Percentiles rank a stretch among this genome's conserved stretches.
Conservation (phyloP, 2,888 invertebrate genomes). For the Eupithecia subfuscata region DNA sequence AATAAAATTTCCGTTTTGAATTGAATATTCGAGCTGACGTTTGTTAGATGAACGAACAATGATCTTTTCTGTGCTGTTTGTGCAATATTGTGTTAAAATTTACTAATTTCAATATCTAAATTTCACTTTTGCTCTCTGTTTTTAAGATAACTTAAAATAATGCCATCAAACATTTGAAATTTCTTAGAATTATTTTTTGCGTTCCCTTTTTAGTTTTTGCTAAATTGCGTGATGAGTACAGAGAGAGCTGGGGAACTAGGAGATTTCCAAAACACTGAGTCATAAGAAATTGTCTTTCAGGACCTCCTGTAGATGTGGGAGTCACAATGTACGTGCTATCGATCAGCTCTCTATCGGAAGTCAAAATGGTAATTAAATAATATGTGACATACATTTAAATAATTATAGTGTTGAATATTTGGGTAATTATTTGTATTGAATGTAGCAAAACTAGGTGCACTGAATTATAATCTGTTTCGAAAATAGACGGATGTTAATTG, state of each 20-base stretch:
- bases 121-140: background rate
- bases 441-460: background rate
- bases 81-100: background rate
- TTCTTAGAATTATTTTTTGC: background rate
- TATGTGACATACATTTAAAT: background rate
- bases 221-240: background rate
- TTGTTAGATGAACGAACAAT: background rate
- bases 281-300: slow-evolving; percentile 68
- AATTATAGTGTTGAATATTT: background rate
- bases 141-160: background rate
- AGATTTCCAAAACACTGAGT: background rate
- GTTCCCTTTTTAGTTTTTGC: background rate
- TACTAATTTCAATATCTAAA: background rate
- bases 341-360: slow-evolving; percentile 90
- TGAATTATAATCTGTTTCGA: background rate
- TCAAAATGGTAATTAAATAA: slow-evolving; percentile 87
- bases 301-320: slow-evolving; percentile 90
- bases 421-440: background rate
- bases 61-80: background rate
- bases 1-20: background rate
- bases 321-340: slow-evolving; percentile 84
- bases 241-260: no score
- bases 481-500: background rate
- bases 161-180: background rate
- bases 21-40: background rate